A percentile compares a stretch with the other conserved stretches of the same genome.
phyloP scores from a whole-genome alignment of 2,797 vertebrate genomes.

The Microctenopoma lineatum region DNA sequence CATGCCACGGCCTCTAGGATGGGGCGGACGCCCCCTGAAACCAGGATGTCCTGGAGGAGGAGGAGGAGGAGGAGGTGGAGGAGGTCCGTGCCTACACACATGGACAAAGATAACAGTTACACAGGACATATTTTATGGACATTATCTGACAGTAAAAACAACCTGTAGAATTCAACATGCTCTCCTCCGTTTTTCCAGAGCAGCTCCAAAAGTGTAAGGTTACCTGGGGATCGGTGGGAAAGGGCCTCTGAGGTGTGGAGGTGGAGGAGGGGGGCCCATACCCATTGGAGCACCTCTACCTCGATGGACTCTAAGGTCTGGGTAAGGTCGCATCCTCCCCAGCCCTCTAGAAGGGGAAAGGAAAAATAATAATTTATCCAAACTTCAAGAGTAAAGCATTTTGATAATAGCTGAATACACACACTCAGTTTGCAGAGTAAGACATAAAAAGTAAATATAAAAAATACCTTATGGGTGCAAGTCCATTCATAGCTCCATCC shows the following conservation, averaged over 20 bases:
- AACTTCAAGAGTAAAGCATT: neutral
- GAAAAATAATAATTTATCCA: neutral
- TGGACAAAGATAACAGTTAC: neutral
- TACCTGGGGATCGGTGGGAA: slow-evolving; percentile 81
- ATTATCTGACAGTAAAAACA: slow-evolving; percentile 3
- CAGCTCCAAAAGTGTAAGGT: neutral
- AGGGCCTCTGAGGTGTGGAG: slow-evolving; percentile 76
- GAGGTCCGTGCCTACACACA: slow-evolving; percentile 72
- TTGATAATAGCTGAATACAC: neutral
- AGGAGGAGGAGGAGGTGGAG: slow-evolving; percentile 48
- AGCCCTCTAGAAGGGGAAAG: slow-evolving; percentile 74
- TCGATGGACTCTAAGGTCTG: slow-evolving; percentile 75
- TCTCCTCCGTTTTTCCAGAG: too few relatives aligned
- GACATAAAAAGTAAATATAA: too few relatives aligned
- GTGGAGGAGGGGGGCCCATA: slow-evolving; percentile 74
- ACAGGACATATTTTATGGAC: neutral
- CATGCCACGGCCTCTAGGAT: slow-evolving; percentile 72
- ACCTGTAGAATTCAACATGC: neutral
- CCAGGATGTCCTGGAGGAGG: slow-evolving; percentile 75
- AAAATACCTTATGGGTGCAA: slow-evolving; percentile 78
- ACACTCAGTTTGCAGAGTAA: neutral
- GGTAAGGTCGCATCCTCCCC: slow-evolving; percentile 82
- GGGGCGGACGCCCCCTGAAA: slow-evolving; percentile 80
- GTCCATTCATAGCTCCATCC: slow-evolving; percentile 76
- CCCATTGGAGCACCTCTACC: slow-evolving; percentile 71